Base-by-base conservation (phyloP, 2,888 invertebrate species). In the Ichneumoninae sp. region DNA sequence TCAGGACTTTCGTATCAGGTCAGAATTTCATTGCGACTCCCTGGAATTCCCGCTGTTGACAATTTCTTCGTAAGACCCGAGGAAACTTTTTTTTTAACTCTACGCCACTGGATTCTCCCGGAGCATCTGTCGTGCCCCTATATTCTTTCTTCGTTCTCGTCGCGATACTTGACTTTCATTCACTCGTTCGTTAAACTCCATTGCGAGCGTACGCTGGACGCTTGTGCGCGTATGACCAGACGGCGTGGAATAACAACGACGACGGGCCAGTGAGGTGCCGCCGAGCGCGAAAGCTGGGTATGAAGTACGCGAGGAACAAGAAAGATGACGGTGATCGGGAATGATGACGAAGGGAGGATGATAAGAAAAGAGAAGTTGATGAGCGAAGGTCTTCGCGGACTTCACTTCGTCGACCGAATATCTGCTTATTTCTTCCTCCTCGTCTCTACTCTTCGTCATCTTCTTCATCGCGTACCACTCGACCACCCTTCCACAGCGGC, bases 111-210 rank as follows among this genome's bases (percentile, higher is more conserved):
- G 22, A 2, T 10, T 65, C 6, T 8, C 33, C 33, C 0, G 19
- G 16, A 33, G 4, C 69, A 57, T 62, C 26, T 78, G 62, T 40
- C n/a, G 30, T 52, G 40, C 65, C 30, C 33, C 16, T 5, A 8
- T 52, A 71, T n/a, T 68, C 26, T 36, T 66, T 72, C 44, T 3
- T 57, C 44, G 44, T 44, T 22, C 47, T 30, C 66, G 50, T 57
- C 57, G 10, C 40, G 75, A 71, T 80, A 60, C 80, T 80, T 82
- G 62, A 82, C 75, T 71, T 60, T 81, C 79, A 72, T 80, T 83
- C 72, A 52, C 47, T 76, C 65, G 71, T 82, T 83, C 83, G 74
- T 79, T 83, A 65, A 69, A 79, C 78, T 79, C 76, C 76, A 81
- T 83, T 76, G 80, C 16, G 44, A 77, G 80, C 68, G 74, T 26